Evolutionary conservation across 1,140 invertebrate species (phyloP).

Genomic region (Drosophila equinoxialis): DNA sequence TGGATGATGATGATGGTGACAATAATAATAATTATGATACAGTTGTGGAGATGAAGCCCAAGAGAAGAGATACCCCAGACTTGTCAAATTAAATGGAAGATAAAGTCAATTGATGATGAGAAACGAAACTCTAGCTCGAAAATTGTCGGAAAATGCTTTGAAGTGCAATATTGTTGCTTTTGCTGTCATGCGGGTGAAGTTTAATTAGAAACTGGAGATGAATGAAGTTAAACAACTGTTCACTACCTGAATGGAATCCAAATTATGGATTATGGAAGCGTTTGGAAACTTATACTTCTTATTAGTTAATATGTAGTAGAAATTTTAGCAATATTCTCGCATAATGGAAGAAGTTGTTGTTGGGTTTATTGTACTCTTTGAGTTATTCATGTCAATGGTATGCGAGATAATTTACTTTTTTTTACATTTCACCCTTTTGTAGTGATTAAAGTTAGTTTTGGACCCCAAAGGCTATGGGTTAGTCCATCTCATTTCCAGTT

Average conservation of each 20-base stretch:
- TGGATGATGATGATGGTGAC: neutral
- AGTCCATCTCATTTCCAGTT: neutral
- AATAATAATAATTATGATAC: neutral
- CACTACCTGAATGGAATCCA: neutral
- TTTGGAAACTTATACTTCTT: too few species aligned
- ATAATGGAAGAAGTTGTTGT: too few species aligned
- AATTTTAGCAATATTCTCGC: too few species aligned
- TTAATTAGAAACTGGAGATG: constrained; percentile 43
- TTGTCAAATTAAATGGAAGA: constrained; percentile 1
- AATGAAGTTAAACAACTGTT: constrained; percentile 3
- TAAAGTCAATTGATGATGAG: constrained; percentile 1
- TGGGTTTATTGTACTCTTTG: too few species aligned
- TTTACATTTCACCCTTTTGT: neutral
- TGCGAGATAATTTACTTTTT: neutral
- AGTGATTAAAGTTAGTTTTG: neutral
- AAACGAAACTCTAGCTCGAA: neutral
- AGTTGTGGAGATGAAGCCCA: neutral
- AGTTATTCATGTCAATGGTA: too few species aligned
- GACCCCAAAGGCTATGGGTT: neutral
- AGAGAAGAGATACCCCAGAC: neutral
- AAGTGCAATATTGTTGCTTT: constrained; percentile 18
- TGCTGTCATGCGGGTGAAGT: constrained; percentile 42
- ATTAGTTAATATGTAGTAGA: too few species aligned
- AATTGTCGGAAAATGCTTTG: constrained; percentile 47
- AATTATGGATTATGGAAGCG: too few species aligned